phyloP scores from a whole-genome alignment of 2,888 invertebrate genomes.

The Phoenoteleia sp. region DNA sequence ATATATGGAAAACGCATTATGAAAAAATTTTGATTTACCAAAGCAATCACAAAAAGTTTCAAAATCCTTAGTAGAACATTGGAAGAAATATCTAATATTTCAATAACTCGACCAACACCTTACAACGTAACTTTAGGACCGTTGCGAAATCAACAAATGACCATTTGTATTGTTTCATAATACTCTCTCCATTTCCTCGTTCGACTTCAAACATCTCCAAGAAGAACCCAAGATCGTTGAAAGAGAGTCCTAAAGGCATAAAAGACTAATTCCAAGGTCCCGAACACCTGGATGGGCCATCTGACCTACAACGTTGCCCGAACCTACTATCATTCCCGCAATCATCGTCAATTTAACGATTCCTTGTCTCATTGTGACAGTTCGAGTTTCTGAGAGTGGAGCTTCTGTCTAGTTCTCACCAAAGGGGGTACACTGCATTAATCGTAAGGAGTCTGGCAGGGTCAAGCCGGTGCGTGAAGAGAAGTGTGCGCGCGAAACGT shows the following conservation, averaged over 20 bases:
- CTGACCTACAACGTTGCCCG: background rate
- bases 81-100: too few species aligned
- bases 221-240: conserved; percentile 33
- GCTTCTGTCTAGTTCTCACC: conserved; percentile 84
- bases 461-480: conserved; percentile 63
- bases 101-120: too few species aligned
- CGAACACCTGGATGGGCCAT: conserved; percentile 23
- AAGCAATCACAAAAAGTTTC: too few species aligned
- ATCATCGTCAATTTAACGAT: conserved; percentile 50
- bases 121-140: too few species aligned
- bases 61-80: too few species aligned
- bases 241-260: background rate
- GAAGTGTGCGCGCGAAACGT: conserved; percentile 77
- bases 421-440: conserved; percentile 74
- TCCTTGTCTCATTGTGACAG: conserved; percentile 41
- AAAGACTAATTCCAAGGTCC: background rate
- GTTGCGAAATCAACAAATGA: too few species aligned
- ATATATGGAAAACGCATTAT: too few species aligned
- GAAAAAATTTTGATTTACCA: too few species aligned
- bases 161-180: too few species aligned
- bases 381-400: conserved; percentile 79
- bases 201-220: too few species aligned
- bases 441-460: conserved; percentile 50
- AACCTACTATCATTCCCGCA: conserved; percentile 33
- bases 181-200: too few species aligned